Conservation (phyloP, 2,797 vertebrate genomes). For the Scomberomorus guttatus region DNA sequence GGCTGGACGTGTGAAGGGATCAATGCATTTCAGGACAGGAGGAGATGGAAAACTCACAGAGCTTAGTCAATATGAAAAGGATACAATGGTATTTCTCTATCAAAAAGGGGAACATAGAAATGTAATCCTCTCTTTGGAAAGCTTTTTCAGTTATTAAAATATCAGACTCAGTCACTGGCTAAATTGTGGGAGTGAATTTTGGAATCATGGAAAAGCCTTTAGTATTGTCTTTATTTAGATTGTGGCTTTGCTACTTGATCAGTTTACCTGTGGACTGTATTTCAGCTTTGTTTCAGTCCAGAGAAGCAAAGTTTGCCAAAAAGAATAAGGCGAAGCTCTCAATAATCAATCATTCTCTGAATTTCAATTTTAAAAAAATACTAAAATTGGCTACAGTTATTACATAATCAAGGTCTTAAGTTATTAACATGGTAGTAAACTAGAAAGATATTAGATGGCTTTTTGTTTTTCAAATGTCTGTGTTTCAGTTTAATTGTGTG, state of each 20-base stretch:
- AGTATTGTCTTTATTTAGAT: slow-evolving; percentile 51
- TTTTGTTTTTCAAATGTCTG: no score
- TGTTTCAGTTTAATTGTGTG: no score
- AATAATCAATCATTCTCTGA: background rate
- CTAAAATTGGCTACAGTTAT: background rate
- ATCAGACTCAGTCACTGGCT: slow-evolving; percentile 32
- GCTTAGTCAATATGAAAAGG: slow-evolving; percentile 64
- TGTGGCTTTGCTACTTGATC: slow-evolving; percentile 27
- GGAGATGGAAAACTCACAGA: slow-evolving; percentile 57
- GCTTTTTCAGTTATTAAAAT: slow-evolving; percentile 62
- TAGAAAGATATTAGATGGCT: background rate
- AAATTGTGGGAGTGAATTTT: slow-evolving; percentile 33
- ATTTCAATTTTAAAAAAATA: background rate
- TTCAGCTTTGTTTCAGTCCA: slow-evolving; percentile 17
- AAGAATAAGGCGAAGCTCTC: background rate
- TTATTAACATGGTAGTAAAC: background rate
- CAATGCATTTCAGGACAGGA: slow-evolving; percentile 76
- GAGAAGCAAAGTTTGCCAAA: background rate
- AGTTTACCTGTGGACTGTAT: slow-evolving; percentile 39
- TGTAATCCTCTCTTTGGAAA: slow-evolving; percentile 70
- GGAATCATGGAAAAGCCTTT: slow-evolving; percentile 21
- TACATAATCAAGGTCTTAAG: background rate
- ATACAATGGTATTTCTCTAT: slow-evolving; percentile 60
- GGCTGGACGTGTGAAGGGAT: slow-evolving; percentile 74
- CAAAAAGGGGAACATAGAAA: slow-evolving; percentile 39